A percentile compares a stretch with the other conserved stretches of the same genome.
Conservation (phyloP, 1,140 invertebrate species). For the Euura lappo region DNA sequence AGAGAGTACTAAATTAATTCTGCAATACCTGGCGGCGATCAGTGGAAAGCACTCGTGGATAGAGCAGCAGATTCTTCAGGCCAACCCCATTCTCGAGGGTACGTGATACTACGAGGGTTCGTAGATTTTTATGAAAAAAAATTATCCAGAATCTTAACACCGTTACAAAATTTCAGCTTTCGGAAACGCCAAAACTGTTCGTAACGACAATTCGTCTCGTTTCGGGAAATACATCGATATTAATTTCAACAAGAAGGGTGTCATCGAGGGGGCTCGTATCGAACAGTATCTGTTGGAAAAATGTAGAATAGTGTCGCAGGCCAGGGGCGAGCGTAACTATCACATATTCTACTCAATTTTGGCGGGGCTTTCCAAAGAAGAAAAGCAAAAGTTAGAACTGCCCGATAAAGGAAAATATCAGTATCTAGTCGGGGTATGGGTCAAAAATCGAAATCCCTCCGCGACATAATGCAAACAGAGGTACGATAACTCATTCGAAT, state of each 20-base stretch:
- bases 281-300: conserved; percentile 97
- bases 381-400: conserved; percentile 82
- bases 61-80: conserved; percentile 92
- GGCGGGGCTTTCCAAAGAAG: conserved; percentile 79
- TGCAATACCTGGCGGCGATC: conserved; percentile 90
- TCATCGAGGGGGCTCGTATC: conserved; percentile 92
- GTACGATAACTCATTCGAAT: background rate
- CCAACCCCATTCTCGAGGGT: conserved; percentile 92
- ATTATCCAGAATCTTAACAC: too few relatives aligned
- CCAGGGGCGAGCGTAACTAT: conserved; percentile 90
- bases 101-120: background rate
- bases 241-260: conserved; percentile 84
- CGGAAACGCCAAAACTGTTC: conserved; percentile 95
- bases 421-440: conserved; percentile 79
- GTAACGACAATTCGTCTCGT: conserved; percentile 95
- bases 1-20: conserved; percentile 90
- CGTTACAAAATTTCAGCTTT: conserved; percentile 70
- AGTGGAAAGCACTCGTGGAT: conserved; percentile 95
- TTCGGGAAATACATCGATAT: conserved; percentile 98
- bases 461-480: too few relatives aligned
- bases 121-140: too few relatives aligned
- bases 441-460: conserved; percentile 53
- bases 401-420: conserved; percentile 74
- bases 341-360: conserved; percentile 96
- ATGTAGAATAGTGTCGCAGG: conserved; percentile 90